Evolutionary conservation across 35 echinoderm and acorn worm genomes (phyloP), one percentile per base, ranked within the genome.

Genomic region (Chiridota heheva): DNA sequence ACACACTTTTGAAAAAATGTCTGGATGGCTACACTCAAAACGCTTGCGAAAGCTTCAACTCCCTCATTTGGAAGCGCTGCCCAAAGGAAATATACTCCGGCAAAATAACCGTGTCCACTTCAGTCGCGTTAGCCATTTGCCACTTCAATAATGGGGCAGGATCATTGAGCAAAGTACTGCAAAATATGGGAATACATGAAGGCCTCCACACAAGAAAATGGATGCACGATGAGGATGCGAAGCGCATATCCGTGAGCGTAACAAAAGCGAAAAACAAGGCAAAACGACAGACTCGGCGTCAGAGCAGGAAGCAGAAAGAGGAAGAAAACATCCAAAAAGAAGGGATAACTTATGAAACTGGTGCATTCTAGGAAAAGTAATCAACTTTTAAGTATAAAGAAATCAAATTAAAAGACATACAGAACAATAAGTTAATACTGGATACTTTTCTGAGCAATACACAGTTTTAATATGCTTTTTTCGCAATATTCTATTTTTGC

Each of bases 1-100:
- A 60, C 8, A 1, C 26, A 8, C 58, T 60, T 3, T 60, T 60
- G 58, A 60, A 60, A 22, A 60, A 60, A 10, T 70, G 67, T 42
- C n/a, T 70, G 36, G 67, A 70, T 42, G 67, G 67, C 10, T 70
- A n/a, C 24, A 70, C 67, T 5, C 67, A 70, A 36, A 70, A 70
- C 28, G 67, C 67, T 2, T 72, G 69, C 34, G 69, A 72, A 16
- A 46, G 40, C 15, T 72, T 72, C 25, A 46, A 46, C 17, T 37
- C 40, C 29, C 40, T 72, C 5, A 70, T 70, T 17, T 70, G 66
- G 36, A 47, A 72, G 51, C 24, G 69, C 6, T 72, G 40, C n/a
- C 69, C 69, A 47, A 72, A 72, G n/a, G 69, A 72, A 39, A 25
- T 72, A 26, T 26, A 72, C 20, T 28, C 40, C 12, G 69, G 69